phyloP scores from a whole-genome alignment of 1,140 invertebrate genomes.

The Halesus radiatus region DNA sequence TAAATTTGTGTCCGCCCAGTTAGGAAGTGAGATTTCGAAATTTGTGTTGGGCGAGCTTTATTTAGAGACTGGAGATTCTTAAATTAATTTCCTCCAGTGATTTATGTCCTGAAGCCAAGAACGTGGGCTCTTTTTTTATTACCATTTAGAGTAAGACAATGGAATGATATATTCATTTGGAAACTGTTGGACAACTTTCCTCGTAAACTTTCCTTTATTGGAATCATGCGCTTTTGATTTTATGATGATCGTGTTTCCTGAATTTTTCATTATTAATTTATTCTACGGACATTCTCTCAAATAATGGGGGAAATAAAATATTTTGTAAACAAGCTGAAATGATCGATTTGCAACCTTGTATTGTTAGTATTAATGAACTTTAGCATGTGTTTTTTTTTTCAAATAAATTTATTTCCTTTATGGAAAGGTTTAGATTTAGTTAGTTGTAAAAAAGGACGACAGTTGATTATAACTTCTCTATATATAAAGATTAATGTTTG shows the following conservation, averaged over 20 bases:
- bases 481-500: too few relatives aligned
- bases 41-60: slow-evolving; percentile 54
- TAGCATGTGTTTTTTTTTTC: too few relatives aligned
- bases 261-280: too few relatives aligned
- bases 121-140: slow-evolving; percentile 20
- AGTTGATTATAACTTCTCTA: too few relatives aligned
- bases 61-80: slow-evolving; percentile 43
- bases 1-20: slow-evolving; percentile 19
- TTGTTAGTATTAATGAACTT: too few relatives aligned
- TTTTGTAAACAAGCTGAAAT: too few relatives aligned
- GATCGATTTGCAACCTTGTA: too few relatives aligned
- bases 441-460: too few relatives aligned
- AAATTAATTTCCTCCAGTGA: slow-evolving; percentile 54
- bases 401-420: too few relatives aligned
- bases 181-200: neutral
- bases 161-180: slow-evolving; percentile 10
- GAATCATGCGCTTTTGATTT: slow-evolving; percentile 6
- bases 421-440: too few relatives aligned
- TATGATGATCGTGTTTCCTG: neutral
- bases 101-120: slow-evolving; percentile 44
- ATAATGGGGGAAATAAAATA: too few relatives aligned
- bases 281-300: too few relatives aligned
- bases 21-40: slow-evolving; percentile 50
- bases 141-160: neutral
- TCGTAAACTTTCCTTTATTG: neutral